Base-by-base conservation (phyloP, 2,888 invertebrate species). In the Eilema griseolum region DNA sequence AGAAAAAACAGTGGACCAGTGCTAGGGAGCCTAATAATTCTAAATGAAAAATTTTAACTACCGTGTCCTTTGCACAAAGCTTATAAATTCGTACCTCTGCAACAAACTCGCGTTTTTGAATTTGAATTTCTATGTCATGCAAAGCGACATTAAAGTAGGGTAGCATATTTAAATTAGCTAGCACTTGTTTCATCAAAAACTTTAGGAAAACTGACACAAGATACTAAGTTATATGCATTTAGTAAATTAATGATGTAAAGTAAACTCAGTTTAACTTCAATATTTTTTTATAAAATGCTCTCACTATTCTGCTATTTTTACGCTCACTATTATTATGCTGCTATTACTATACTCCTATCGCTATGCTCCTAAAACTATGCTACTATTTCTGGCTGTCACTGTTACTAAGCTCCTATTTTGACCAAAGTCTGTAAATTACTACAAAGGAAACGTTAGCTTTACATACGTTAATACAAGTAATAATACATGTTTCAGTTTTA, bases 121-220 rank as follows among this genome's bases (percentile, higher is more conserved):
- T 78, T 78, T 76, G 70, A 76, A 74, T 81, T 81, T 81, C 70
- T 76, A 76, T 76, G 56, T 28, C 33, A 28, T 41, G 16, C 31
- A 62, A 74, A 74, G 67, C 70, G 64, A 67, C 61, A 73, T 77
- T 66, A 33, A 71, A 80, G 73, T 71, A 73, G 71, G 73, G 46
- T 69, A 24, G 69, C 16, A 57, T 64, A 65, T 72, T 76, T 64
- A 60, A 76, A 74, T 76, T 70, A 66, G 28, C 56, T 63, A 74
- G 69, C 69, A 73, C 70, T 82, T 52, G 56, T 65, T 72, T 77
- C n/a, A 80, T 73, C 37, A 72, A 73, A 37, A 79, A 79, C 69
- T 60, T 69, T 63, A 12, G 23, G 24, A 10, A 20, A 46, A 23
- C n/a, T 24, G 33, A 3, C 24, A 37, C 24, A 62, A 37, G 61